Evolutionary conservation across 2,888 invertebrate species (phyloP), one percentile per base, ranked within the genome.

Genomic region (Gastracanthus pulcherrimus): DNA sequence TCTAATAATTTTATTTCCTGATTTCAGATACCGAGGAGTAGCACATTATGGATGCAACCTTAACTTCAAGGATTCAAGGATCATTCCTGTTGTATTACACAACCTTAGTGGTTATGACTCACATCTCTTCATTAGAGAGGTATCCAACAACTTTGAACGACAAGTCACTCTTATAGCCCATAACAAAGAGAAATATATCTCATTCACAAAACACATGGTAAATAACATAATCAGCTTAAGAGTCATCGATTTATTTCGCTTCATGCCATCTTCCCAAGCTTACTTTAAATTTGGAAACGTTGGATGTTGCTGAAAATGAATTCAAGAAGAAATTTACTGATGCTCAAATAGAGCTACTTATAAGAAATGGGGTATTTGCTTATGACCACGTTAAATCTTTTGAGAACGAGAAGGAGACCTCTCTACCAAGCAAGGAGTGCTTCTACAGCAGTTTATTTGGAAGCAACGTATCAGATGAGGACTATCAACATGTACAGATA

Each of bases 31-130:
- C 26, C 58, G 66, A 23, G 76, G 67, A 34, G 34, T 51, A 0
- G 51, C 62, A 9, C 78, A 71, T 13, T n/a, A 71, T 13, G 23
- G 36, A 26, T 48, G 70, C 36, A 78, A 71, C 45, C 6, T 79
- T 0, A 72, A 85, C 26, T 86, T 81, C 41, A 58, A 84, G 71
- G 76, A 84, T 48, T 48, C 51, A 11, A 51, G 66, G n/a, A 45
- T 51, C 9, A 71, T 86, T 19, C 85, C 85, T 58, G 83, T 86
- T 5, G 79, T 87, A 3, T 87, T 86, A 71, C 86, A 87, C 70
- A 86, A 86, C 78, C 41, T 86, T 16, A 82, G 77, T n/a, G 85
- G 83, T n/a, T 85, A 86, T 81, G 85, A 87, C 64, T 71, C 82
- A 16, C 84, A 86, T 66, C 85, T 86, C 51, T 81, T 86, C 11